Base-by-base conservation (phyloP, 2,797 vertebrate genomes). In the Sebastes goodei region DNA sequence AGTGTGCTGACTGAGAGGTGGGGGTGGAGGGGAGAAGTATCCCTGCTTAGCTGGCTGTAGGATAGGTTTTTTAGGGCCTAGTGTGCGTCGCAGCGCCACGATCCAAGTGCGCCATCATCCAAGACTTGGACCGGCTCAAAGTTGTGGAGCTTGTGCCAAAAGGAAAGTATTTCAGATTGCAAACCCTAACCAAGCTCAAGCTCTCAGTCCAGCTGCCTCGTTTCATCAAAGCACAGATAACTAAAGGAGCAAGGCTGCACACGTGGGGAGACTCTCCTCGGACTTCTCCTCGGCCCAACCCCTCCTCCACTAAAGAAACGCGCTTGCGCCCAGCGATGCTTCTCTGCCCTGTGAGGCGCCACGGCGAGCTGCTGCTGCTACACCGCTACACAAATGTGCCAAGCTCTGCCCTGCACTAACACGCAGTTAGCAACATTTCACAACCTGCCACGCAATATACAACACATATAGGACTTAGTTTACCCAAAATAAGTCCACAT, bases 1-100 rank as follows among this genome's bases (percentile, higher is more conserved):
- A 80, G 78, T 89, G 78, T 89, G 91, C 93, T 93, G 92, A 89
- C 89, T 42, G 38, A 38, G 35, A 38, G 35, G 35, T 14, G 38
- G 38, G 38, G 14, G 38, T 0, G 38, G 12, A 6, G 38, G 38
- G 70, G 80, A 88, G 80, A 82, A 71, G 88, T 89, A 33, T 88
- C 88, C 29, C 81, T 80, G 93, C 90, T 92, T 88, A 89, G 91
- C 90, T 38, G 35, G 35, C 35, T 38, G 35, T 38, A 72, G 71
- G 89, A 85, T 90, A 82, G 92, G 74, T 89, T 93, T 92, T 92
- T 92, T 92, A 88, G 77, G 94, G 94, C 94, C 94, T 95, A 94
- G 93, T 38, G 52, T 88, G 75, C 85, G 84, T 84, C 79, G 88
- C 89, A 86, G 75, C 83, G 85, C 89, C 87, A 32, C 75, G 80